phyloP scores from a whole-genome alignment of 2,888 invertebrate genomes.

The Lobophora halterata region DNA sequence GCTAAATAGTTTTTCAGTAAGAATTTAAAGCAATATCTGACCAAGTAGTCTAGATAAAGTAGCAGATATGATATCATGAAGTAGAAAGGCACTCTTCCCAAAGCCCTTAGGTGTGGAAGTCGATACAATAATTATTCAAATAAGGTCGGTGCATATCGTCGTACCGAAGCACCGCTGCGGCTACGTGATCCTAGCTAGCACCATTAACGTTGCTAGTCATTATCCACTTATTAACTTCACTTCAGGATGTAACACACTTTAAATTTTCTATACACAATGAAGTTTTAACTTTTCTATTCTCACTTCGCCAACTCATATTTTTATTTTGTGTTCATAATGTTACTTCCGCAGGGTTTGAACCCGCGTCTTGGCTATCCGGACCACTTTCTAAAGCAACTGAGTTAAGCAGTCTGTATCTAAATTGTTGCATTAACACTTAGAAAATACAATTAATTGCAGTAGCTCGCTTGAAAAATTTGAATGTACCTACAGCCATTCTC shows the following conservation, averaged over 20 bases:
- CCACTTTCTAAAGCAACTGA: no score
- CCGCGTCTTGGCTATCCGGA: no score
- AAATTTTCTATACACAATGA: constrained; percentile 38
- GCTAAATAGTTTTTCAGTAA: no score
- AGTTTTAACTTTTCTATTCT: constrained; percentile 37
- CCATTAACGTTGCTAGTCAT: constrained; percentile 52
- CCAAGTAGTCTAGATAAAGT: constrained; percentile 1
- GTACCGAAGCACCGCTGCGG: constrained; percentile 58
- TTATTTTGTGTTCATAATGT: no score
- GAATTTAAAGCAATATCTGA: no score
- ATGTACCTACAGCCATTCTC: constrained; percentile 43
- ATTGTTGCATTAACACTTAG: background rate
- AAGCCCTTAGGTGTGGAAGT: constrained; percentile 40
- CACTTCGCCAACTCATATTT: constrained; percentile 32
- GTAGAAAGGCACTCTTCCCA: constrained; percentile 43
- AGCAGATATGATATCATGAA: constrained; percentile 36
- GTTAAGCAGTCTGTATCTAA: no score
- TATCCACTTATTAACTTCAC: constrained; percentile 56
- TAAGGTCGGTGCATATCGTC: constrained; percentile 51
- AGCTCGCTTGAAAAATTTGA: constrained; percentile 15
- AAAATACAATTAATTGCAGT: constrained; percentile 14
- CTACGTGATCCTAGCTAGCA: constrained; percentile 70
- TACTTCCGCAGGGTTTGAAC: no score
- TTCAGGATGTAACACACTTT: constrained; percentile 70
- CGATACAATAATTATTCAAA: constrained; percentile 66